These are phyloP conservation scores for Sciurus niger DNA, from an alignment of 2,113 vertebrate genomes.

Conservation along the genomic window DNA sequence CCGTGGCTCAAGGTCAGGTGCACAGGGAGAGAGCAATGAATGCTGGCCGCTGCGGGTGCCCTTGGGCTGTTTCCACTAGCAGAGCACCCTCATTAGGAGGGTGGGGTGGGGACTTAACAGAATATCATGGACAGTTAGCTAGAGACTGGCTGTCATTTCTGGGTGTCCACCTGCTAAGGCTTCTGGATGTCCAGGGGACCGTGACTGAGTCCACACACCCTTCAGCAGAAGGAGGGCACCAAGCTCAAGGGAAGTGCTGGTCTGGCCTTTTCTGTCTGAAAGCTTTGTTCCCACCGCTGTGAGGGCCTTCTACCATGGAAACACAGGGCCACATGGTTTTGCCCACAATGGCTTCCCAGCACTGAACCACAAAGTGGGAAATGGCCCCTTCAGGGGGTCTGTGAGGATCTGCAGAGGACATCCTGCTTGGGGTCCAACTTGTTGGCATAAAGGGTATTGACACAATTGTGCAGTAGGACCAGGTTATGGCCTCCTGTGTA, in stretches of 20 bases:
- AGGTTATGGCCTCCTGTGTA: not conserved
- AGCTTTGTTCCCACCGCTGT: not conserved
- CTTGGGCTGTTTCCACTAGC: not conserved
- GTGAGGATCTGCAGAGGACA: not conserved
- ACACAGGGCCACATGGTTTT: not conserved
- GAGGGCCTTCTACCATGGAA: not conserved
- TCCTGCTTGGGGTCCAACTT: not conserved
- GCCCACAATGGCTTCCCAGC: not conserved
- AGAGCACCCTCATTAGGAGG: not conserved
- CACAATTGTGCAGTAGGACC: not conserved
- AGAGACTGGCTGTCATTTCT: not conserved
- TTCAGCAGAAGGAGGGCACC: not conserved
- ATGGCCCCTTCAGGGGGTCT: too few relatives aligned
- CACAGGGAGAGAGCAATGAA: rapidly evolving
- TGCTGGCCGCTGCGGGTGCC: not conserved
- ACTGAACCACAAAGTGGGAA: not conserved
- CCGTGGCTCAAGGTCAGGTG: not conserved
- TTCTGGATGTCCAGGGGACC: not conserved
- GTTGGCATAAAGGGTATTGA: rapidly evolving
- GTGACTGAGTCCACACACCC: not conserved
- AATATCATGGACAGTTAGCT: not conserved
- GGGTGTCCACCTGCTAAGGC: not conserved
- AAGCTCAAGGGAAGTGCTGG: not conserved
- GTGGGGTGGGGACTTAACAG: too few relatives aligned
- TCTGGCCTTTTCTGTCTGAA: not conserved